Conservation (phyloP, 2,797 vertebrate species). For the Loris lydekkerianus region DNA sequence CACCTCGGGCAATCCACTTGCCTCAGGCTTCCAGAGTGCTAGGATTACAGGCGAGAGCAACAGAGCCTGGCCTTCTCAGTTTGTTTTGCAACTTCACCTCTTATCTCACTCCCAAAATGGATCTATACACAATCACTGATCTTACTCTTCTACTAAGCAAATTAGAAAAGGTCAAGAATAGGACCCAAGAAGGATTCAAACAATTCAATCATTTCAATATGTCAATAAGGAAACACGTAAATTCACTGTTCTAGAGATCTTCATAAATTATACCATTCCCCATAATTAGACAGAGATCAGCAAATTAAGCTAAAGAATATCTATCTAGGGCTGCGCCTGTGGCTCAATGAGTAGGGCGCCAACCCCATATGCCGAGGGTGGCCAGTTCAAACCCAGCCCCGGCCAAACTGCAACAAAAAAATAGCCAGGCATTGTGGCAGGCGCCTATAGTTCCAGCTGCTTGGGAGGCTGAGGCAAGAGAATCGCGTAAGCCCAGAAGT, state of each 20-base stretch:
- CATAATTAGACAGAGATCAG: neutral
- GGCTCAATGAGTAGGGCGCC: no score
- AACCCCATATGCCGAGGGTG: no score
- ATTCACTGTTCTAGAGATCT: neutral
- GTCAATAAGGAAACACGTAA: neutral
- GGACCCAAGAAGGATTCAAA: neutral
- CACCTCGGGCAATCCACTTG: no score
- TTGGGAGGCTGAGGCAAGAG: no score
- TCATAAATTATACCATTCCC: neutral
- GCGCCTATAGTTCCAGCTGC: no score
- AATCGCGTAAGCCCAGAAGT: no score
- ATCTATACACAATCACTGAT: neutral
- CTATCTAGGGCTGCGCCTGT: no score
- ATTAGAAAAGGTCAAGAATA: neutral
- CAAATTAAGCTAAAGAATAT: neutral
- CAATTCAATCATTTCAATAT: neutral
- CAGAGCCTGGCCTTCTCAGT: neutral
- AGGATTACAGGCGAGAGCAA: no score
- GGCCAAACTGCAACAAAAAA: no score
- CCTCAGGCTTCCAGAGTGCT: no score
- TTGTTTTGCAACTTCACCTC: constrained; percentile 32
- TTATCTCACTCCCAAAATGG: constrained; percentile 7
- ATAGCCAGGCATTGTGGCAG: no score
- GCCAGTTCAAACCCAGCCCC: no score
- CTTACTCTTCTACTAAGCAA: neutral